Evolutionary conservation across 2,113 vertebrate species (phyloP).

Genomic region (Thermophis baileyi): DNA sequence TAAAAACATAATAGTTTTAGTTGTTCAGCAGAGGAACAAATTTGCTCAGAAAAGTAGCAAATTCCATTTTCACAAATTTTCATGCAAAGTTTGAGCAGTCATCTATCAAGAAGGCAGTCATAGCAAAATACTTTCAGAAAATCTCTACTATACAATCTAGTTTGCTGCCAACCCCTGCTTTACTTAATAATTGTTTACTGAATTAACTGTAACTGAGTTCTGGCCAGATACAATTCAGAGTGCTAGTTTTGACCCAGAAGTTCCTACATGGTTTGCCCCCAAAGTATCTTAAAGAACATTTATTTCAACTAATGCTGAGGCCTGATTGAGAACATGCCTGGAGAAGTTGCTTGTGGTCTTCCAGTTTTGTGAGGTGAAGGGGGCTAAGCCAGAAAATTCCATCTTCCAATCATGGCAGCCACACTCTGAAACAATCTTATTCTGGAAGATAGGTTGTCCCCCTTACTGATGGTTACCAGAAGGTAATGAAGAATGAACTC

Average conservation of each 20-base stretch:
- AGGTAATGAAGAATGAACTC: not conserved
- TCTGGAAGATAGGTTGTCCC: not conserved
- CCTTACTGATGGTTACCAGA: not conserved
- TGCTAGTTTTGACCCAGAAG: not conserved
- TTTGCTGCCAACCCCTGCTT: not conserved
- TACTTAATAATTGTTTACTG: not conserved
- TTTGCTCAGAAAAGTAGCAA: not conserved
- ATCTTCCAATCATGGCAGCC: not conserved
- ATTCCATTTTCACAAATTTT: not conserved
- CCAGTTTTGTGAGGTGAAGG: not conserved
- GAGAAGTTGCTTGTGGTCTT: not conserved
- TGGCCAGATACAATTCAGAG: not conserved
- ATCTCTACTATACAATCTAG: not conserved
- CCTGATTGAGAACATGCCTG: not conserved
- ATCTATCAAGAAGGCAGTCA: not conserved
- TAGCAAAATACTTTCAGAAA: not conserved
- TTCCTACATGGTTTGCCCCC: not conserved
- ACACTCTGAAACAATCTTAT: not conserved
- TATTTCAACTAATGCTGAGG: not conserved
- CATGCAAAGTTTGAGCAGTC: not conserved
- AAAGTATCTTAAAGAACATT: not conserved
- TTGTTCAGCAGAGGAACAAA: not conserved
- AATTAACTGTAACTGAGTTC: not conserved
- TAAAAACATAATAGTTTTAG: not conserved
- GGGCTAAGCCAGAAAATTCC: not conserved